Evolutionary conservation across 2,888 invertebrate genomes (phyloP), one percentile per base, ranked within the genome.

Genomic region (Opisthograptis luteolata): DNA sequence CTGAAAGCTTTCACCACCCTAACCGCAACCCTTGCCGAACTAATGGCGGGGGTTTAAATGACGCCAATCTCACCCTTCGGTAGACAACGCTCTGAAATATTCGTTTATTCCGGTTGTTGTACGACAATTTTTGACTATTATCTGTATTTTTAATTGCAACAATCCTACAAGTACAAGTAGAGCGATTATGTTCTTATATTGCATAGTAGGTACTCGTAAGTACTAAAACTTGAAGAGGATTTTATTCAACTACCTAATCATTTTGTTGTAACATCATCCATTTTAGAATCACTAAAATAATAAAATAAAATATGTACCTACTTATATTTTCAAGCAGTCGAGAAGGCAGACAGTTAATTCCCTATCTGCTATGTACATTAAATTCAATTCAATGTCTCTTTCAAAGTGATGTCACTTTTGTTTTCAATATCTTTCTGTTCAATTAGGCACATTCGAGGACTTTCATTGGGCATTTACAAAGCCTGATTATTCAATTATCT

Each of bases 1-100:
- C 25, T 49, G 30, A 54, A 35, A 35, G 47, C 53, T 43, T 48
- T 42, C 55, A 36, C 46, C 58, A 50, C 57, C 58, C 50, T 39
- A 46, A 47, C 37, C 57, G 37, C 61, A 70, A 70, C 73, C 71
- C 69, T 66, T 60, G 57, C 60, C 57, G 41, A 47, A 55, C 46
- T 68, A 69, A 63, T 64, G 36, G 54, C 48, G 55, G 62, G 66
- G 66, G 66, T 63, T 47, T 60, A 58, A 64, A 44, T 42, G 55
- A 54, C 55, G 44, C 46, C 46, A 27, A 49, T 53, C 55, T 65
- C 44, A 66, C 66, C 64, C 66, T 62, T 43, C 41, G 32, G 45
- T 55, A 60, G 55, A 57, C 57, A 58, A 43, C 43, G 50, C 44
- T 45, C 35, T 35, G 15, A 56, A 54, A 57, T 49, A 51, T 30